These are phyloP conservation scores for Rhingia rostrata DNA, from an alignment of 2,888 invertebrate species.

Conservation along the genomic window DNA sequence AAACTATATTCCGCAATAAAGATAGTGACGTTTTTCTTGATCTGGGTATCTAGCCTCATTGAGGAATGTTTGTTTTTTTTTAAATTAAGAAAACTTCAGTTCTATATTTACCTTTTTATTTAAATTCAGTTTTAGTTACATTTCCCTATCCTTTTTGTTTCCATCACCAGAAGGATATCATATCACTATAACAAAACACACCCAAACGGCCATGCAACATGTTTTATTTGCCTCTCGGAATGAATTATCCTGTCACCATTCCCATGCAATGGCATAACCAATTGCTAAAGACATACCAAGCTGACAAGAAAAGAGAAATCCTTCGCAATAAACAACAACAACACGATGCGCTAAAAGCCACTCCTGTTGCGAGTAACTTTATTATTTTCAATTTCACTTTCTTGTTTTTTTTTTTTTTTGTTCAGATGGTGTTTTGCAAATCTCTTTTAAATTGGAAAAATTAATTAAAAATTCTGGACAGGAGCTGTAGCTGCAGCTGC, in stretches of 20 bases:
- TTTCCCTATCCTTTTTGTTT: too few species aligned
- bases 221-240: slow-evolving; percentile 29
- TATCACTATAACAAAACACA: too few species aligned
- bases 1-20: too few species aligned
- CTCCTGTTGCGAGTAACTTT: slow-evolving; percentile 65
- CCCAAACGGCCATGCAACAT: slow-evolving; percentile 12
- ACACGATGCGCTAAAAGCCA: slow-evolving; percentile 61
- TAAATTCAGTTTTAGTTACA: too few species aligned
- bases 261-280: not conserved
- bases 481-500: slow-evolving; percentile 42
- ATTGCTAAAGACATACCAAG: not conserved
- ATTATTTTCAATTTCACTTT: slow-evolving; percentile 67
- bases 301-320: not conserved
- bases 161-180: too few species aligned
- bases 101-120: too few species aligned
- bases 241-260: slow-evolving; percentile 49
- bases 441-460: slow-evolving; percentile 71
- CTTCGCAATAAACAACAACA: slow-evolving; percentile 38
- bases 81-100: too few species aligned
- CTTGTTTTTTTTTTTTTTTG: slow-evolving; percentile 25
- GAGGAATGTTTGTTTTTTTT: too few species aligned
- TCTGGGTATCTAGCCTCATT: too few species aligned
- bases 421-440: slow-evolving; percentile 67
- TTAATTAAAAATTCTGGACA: slow-evolving; percentile 74
- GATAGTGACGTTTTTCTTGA: too few species aligned